Base-by-base conservation (phyloP, 2,113 vertebrate genomes). In the Promerops cafer region DNA sequence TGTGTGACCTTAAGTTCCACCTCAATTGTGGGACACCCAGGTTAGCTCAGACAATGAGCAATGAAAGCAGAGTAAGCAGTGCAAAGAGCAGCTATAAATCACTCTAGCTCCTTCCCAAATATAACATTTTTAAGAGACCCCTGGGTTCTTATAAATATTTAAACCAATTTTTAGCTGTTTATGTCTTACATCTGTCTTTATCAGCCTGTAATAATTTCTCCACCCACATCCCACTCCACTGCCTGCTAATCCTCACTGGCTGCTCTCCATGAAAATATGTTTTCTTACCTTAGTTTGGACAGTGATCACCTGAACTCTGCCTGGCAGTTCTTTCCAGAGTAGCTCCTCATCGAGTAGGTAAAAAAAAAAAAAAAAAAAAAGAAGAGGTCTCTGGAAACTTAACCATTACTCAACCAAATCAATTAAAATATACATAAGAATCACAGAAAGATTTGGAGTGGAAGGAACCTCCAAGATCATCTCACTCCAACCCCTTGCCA, bases 131-230 rank as follows among this genome's bases (percentile, higher is more conserved):
- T 80, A 93, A 78, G 92, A 89, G 66, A 66, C 70, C 79, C 87
- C 87, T 23, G 60, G 71, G 53, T 72, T 80, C 92, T 92, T 87
- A 90, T 89, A 94, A 97, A 90, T 94, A 89, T 94, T 69, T 89
- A 95, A 97, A 90, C 92, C 64, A 91, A 85, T 83, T 89, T 95
- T 96, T 91, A 94, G 87, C 87, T 94, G 93, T 95, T 97, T 97
- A 92, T 91, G 63, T 60, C 93, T 96, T 66, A 85, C 68, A 83
- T 96, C 83, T 94, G 93, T 85, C 80, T 92, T 85, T 87, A 64
- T 65, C 93, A 45, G 77, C 60, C 95, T 94, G 86, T 80, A 79
- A 90, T 91, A 27, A 83, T 72, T 64, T 64, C 91, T 84, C 54
- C 63, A 80, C 77, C 93, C 18, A 0, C 71, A 79, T 69, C 88